Evolutionary conservation across 2,797 vertebrate genomes (phyloP).

Genomic region (Sorex maritimensis): DNA sequence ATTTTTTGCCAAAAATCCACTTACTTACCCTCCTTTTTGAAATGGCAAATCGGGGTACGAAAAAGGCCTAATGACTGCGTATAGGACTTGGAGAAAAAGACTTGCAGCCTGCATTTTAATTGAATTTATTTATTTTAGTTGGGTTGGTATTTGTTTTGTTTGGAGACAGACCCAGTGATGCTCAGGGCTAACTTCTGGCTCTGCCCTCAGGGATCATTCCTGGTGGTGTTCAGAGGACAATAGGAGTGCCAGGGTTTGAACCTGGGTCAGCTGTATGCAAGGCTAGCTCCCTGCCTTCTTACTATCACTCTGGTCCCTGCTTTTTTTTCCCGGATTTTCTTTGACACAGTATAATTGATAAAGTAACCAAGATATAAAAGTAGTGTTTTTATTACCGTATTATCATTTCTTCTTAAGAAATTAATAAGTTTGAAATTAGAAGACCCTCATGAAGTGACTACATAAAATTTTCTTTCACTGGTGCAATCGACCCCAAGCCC

Average conservation of each 20-base stretch:
- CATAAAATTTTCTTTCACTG: conserved; percentile 43
- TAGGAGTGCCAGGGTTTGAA: no score
- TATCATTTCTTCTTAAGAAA: conserved; percentile 31
- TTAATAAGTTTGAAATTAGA: conserved; percentile 7
- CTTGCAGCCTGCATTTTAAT: conserved; percentile 51
- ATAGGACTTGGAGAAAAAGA: conserved; percentile 9
- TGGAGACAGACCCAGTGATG: no score
- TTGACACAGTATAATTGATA: no score
- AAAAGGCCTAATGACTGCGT: not conserved
- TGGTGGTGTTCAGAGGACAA: no score
- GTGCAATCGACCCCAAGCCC: not conserved
- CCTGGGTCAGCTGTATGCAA: no score
- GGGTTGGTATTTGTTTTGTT: no score
- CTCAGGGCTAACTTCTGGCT: no score
- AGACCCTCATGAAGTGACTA: conserved; percentile 4
- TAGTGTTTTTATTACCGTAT: conserved; percentile 34
- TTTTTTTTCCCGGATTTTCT: conserved; percentile 45
- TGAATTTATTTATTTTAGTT: no score
- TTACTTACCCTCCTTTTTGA: conserved; percentile 50
- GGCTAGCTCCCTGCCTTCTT: no score
- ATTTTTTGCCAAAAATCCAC: conserved; percentile 55
- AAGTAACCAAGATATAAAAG: not conserved
- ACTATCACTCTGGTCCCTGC: no score
- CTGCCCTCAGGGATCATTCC: no score
- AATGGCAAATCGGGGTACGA: conserved; percentile 34